These are phyloP conservation scores for Scaptomyza pallida DNA, from an alignment of 1,140 invertebrate species.

Conservation along the genomic window DNA sequence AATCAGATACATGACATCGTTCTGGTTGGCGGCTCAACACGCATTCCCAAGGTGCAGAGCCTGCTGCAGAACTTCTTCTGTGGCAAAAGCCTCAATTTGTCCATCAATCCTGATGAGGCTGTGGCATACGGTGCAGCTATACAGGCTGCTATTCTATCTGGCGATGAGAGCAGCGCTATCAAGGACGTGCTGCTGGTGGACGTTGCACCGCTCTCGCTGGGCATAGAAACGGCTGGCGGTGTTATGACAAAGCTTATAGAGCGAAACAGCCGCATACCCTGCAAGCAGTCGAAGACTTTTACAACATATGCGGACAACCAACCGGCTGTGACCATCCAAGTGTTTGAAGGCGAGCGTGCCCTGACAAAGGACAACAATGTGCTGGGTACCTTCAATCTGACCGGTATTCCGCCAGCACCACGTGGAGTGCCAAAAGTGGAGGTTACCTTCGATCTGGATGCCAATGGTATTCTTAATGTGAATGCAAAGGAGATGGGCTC, in stretches of 20 bases:
- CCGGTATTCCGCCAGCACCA: conserved; percentile 92
- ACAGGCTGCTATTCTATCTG: conserved; percentile 90
- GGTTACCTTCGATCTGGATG: conserved; percentile 87
- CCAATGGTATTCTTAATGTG: conserved; percentile 87
- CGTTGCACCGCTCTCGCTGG: conserved; percentile 86
- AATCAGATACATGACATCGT: conserved; percentile 87
- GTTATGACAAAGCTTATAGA: conserved; percentile 88
- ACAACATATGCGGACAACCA: conserved; percentile 90
- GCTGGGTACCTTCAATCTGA: conserved; percentile 90
- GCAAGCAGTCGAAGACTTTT: conserved; percentile 87
- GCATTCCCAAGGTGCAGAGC: conserved; percentile 88
- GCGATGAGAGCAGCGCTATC: conserved; percentile 90
- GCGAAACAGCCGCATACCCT: conserved; percentile 87
- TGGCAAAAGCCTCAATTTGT: conserved; percentile 87
- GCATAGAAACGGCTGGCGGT: conserved; percentile 86
- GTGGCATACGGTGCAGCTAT: conserved; percentile 89
- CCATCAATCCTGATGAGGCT: conserved; percentile 91
- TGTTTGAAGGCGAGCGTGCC: conserved; percentile 88
- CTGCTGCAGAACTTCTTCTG: conserved; percentile 87
- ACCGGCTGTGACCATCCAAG: conserved; percentile 88
- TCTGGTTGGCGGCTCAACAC: conserved; percentile 87
- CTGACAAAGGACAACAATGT: conserved; percentile 91
- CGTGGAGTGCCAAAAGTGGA: conserved; percentile 91
- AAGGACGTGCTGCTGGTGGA: conserved; percentile 87
- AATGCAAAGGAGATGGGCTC: conserved; percentile 86